A percentile compares a stretch with the other conserved stretches of the same genome.
Evolutionary conservation across 37 sponge, comb jelly and placozoan genomes (phyloP).

Genomic region (Aplysina aerophoba): DNA sequence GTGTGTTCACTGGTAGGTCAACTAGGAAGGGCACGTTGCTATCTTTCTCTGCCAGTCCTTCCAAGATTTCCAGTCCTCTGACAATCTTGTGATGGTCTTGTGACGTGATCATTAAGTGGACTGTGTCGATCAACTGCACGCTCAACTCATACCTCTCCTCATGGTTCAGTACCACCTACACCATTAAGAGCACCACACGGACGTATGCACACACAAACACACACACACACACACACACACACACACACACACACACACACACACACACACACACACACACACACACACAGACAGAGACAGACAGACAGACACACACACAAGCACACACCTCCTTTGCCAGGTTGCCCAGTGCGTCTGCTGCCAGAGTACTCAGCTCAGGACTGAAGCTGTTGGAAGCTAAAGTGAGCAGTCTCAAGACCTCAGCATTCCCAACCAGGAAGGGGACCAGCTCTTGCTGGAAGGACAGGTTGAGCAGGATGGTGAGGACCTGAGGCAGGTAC

Average conservation of each 20-base stretch:
- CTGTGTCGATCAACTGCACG: background rate
- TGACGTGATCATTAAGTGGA: background rate
- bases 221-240: no score
- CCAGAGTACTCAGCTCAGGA: constrained; percentile 26
- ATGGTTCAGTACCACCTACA: constrained; percentile 11
- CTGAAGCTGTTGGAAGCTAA: background rate
- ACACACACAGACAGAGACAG: no score
- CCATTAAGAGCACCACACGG: background rate
- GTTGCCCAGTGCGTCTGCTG: constrained; percentile 10
- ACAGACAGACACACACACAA: no score
- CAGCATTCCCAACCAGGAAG: background rate
- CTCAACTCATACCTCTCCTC: background rate
- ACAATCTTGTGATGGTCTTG: constrained; percentile 23
- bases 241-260: no score
- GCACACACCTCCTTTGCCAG: no score
- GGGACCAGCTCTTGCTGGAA: background rate
- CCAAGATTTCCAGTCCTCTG: constrained; percentile 26
- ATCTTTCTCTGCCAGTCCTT: constrained; percentile 5
- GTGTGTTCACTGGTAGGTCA: background rate
- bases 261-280: no score
- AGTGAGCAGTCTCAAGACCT: background rate
- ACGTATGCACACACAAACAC: no score
- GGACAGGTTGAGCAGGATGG: constrained; percentile 4
- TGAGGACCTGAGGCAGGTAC: constrained; percentile 10
- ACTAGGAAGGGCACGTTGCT: background rate